Evolutionary conservation across 92 coral and sea anemone genomes (phyloP).

Genomic region (Blastomussa wellsi): DNA sequence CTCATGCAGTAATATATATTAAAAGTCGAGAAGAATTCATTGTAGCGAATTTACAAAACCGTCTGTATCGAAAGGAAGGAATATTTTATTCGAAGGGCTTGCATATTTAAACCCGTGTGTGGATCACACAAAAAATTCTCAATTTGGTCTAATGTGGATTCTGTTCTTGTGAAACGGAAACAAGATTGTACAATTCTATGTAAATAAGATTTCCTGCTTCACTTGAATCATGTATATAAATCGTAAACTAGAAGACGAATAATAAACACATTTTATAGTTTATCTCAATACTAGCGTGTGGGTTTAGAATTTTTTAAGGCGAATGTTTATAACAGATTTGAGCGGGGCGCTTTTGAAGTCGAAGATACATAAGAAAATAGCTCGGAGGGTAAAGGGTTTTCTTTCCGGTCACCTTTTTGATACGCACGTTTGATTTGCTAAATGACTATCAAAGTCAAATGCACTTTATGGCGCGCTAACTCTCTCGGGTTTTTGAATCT

Average conservation of each 20-base stretch:
- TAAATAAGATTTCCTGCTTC: slow-evolving; percentile 50
- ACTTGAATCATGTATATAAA: slow-evolving; percentile 53
- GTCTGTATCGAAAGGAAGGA: slow-evolving; percentile 41
- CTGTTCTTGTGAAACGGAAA: neutral
- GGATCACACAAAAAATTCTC: slow-evolving; percentile 44
- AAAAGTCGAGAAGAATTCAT: slow-evolving; percentile 29
- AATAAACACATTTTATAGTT: slow-evolving; percentile 56
- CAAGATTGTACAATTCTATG: slow-evolving; percentile 44
- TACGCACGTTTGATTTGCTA: slow-evolving; percentile 45
- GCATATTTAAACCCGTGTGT: slow-evolving; percentile 55
- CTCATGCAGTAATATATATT: slow-evolving; percentile 21
- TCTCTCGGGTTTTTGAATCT: slow-evolving; percentile 19
- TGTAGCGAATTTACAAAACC: slow-evolving; percentile 33
- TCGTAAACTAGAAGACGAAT: slow-evolving; percentile 36
- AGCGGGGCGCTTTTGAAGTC: slow-evolving; percentile 46
- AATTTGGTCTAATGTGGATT: slow-evolving; percentile 20
- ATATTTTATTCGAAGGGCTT: slow-evolving; percentile 43
- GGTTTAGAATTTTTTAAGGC: slow-evolving; percentile 23
- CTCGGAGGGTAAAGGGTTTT: slow-evolving; percentile 15
- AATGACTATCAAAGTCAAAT: slow-evolving; percentile 20
- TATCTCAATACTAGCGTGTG: slow-evolving; percentile 37
- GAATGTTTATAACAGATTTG: slow-evolving; percentile 25
- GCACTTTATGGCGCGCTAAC: slow-evolving; percentile 35
- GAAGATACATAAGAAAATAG: slow-evolving; percentile 38
- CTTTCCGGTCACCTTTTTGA: slow-evolving; percentile 33